These are phyloP conservation scores for Drosophila helvetica DNA, from an alignment of 2,888 invertebrate species.

Conservation along the genomic window DNA sequence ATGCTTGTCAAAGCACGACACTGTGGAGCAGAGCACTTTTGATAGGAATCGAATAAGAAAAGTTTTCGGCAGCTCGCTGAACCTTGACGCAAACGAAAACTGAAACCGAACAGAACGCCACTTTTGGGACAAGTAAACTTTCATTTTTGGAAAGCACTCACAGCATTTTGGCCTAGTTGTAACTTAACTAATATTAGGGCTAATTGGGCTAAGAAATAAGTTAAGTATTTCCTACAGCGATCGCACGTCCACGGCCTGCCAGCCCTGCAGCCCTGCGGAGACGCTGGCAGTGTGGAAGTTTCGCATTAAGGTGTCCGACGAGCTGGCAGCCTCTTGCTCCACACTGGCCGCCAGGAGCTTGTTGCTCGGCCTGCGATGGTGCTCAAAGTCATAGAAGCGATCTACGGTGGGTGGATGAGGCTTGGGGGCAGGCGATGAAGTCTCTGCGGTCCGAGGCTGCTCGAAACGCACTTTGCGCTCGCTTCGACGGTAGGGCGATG, in stretches of 20 bases:
- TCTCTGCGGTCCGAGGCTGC: slow-evolving; percentile 65
- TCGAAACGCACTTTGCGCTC: slow-evolving; percentile 80
- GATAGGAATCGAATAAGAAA: slow-evolving; percentile 75
- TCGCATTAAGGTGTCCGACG: slow-evolving; percentile 47
- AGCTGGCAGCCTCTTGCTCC: slow-evolving; percentile 49
- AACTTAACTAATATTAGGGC: slow-evolving; percentile 20
- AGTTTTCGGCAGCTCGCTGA: slow-evolving; percentile 66
- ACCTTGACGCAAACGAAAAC: slow-evolving; percentile 60
- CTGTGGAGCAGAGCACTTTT: slow-evolving; percentile 38
- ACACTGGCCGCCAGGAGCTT: slow-evolving; percentile 51
- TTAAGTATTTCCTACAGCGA: slow-evolving; percentile 44
- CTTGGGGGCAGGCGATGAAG: slow-evolving; percentile 21
- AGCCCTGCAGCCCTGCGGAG: slow-evolving; percentile 61
- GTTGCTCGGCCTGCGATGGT: slow-evolving; percentile 63
- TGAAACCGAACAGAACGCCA: slow-evolving; percentile 20
- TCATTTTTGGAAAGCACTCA: slow-evolving; percentile 65
- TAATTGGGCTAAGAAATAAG: slow-evolving; percentile 35
- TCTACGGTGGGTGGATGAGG: slow-evolving; percentile 59
- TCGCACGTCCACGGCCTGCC: slow-evolving; percentile 75
- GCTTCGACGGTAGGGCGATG: slow-evolving; percentile 75
- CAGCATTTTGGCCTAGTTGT: slow-evolving; percentile 41
- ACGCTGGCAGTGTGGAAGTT: slow-evolving; percentile 54
- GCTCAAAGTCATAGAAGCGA: slow-evolving; percentile 83
- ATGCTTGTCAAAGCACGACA: slow-evolving; percentile 75
- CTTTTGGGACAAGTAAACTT: slow-evolving; percentile 52